A percentile compares a stretch with the other conserved stretches of the same genome.
phyloP scores from a whole-genome alignment of 2,797 vertebrate genomes.

The Geotrypetes seraphini region DNA sequence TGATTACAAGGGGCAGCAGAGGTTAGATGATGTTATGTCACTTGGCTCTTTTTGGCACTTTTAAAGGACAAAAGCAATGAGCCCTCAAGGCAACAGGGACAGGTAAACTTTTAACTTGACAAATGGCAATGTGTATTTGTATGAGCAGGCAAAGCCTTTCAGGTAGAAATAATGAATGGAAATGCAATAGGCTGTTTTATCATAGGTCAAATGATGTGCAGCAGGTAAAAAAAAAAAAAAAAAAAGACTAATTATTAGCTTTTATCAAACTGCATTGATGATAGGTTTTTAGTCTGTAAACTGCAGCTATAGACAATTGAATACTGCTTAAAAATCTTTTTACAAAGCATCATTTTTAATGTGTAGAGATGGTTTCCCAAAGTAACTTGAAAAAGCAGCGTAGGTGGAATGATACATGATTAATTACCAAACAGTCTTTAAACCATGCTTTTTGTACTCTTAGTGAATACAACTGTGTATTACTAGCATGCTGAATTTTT shows the following conservation, averaged over 20 bases:
- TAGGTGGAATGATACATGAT: constrained; percentile 15
- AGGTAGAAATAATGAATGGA: constrained; percentile 56
- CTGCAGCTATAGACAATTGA: constrained; percentile 35
- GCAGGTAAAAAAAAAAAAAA: constrained; percentile 34
- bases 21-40: constrained; percentile 25
- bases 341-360: constrained; percentile 30
- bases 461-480: constrained; percentile 20
- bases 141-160: constrained; percentile 46
- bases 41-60: constrained; percentile 38
- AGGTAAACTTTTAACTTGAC: constrained; percentile 48
- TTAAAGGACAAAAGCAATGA: constrained; percentile 43
- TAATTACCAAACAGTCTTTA: constrained; percentile 31
- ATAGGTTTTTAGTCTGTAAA: constrained; percentile 51
- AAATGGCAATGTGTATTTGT: constrained; percentile 52
- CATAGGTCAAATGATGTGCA: constrained; percentile 50
- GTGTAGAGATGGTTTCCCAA: constrained; percentile 32
- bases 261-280: constrained; percentile 48
- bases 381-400: constrained; percentile 22
- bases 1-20: constrained; percentile 41
- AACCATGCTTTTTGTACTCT: constrained; percentile 11
- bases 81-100: constrained; percentile 27
- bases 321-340: constrained; percentile 24
- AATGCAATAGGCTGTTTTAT: constrained; percentile 54
- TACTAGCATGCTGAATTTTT: constrained; percentile 18
- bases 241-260: constrained; percentile 53